Evolutionary conservation across 2,113 vertebrate genomes (phyloP).

Genomic region (Atrichornis clamosus): DNA sequence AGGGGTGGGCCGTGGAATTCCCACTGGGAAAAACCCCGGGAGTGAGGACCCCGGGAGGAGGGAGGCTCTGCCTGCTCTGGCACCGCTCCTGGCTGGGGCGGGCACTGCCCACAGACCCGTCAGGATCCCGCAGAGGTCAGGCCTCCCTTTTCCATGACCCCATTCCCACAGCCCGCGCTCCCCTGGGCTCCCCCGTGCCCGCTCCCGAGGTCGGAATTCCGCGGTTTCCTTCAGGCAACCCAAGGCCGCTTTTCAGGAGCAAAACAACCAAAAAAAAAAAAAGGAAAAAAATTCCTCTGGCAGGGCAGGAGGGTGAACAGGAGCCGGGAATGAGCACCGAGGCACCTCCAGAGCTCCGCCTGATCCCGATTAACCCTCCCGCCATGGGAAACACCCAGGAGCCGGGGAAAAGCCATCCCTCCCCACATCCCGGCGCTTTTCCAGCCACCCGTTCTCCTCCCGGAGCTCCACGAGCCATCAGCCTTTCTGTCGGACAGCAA

Average conservation of each 20-base stretch:
- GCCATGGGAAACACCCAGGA: background rate
- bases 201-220: background rate
- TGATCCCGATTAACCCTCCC: background rate
- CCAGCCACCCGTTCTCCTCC: background rate
- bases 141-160: background rate
- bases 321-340: background rate
- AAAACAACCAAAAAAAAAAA: no score
- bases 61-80: background rate
- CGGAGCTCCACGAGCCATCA: rapidly evolving
- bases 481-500: background rate
- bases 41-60: background rate
- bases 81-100: background rate
- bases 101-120: background rate
- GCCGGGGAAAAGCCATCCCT: background rate
- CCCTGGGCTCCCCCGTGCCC: background rate
- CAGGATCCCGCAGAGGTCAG: background rate
- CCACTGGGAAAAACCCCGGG: background rate
- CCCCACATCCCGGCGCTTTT: background rate
- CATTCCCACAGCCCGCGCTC: background rate
- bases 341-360: background rate
- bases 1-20: background rate
- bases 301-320: background rate
- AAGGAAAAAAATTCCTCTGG: no score
- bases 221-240: background rate
- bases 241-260: background rate